Conservation (phyloP, 2,113 vertebrate genomes). For the Prolemur simus region DNA sequence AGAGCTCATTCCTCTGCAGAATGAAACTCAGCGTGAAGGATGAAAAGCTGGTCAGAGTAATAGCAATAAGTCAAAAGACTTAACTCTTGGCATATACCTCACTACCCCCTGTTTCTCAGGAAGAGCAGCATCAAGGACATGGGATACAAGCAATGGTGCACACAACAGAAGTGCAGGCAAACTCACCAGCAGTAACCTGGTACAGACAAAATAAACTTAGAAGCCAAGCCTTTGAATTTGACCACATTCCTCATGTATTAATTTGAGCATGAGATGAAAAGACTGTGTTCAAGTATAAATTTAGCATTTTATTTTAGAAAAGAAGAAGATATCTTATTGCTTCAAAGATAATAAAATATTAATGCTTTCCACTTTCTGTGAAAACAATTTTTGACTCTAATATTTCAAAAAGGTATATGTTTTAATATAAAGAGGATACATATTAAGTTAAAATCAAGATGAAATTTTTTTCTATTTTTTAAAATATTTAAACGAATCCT, state of each 20-base stretch:
- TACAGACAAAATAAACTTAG: not conserved
- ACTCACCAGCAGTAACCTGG: not conserved
- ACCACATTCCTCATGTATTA: not conserved
- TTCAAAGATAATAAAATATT: constrained; percentile 15
- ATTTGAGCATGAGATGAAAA: not conserved
- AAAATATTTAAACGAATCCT: not conserved
- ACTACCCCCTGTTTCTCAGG: not conserved
- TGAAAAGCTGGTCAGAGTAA: not conserved
- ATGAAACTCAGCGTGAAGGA: not conserved
- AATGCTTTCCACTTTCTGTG: not conserved
- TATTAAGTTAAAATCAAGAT: not conserved
- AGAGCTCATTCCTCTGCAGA: not conserved
- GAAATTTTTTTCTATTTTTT: not conserved
- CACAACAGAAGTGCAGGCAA: not conserved
- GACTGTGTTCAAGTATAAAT: not conserved
- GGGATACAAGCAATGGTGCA: fast-evolving
- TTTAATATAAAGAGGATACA: not conserved
- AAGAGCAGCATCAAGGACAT: not conserved
- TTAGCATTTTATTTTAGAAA: constrained; percentile 28
- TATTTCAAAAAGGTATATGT: constrained; percentile 11
- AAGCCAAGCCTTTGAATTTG: not conserved
- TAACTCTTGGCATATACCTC: not conserved
- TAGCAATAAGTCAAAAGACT: not conserved
- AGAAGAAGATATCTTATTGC: not conserved
- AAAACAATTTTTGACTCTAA: not conserved